Conservation (phyloP, 2,797 vertebrate species). For the Valencia hispanica region DNA sequence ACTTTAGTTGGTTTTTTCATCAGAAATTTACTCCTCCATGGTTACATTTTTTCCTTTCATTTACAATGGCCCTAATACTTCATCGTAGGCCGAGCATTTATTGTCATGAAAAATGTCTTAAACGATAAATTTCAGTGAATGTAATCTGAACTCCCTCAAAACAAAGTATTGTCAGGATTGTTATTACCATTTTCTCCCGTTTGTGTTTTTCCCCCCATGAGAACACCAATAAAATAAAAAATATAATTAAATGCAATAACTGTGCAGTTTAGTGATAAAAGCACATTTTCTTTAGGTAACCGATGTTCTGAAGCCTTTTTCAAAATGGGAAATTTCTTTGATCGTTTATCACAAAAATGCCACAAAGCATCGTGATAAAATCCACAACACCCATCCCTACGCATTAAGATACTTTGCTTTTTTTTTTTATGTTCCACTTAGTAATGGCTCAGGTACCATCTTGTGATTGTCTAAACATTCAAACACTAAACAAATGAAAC, state of each 20-base stretch:
- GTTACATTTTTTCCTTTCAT: too few relatives aligned
- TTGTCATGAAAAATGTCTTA: not conserved
- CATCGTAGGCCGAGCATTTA: too few relatives aligned
- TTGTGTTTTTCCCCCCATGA: not conserved
- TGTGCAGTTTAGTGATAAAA: not conserved
- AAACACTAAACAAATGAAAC: not conserved
- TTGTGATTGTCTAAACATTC: slow-evolving; percentile 51
- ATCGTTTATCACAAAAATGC: not conserved
- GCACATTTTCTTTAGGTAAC: not conserved
- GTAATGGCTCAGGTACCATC: not conserved
- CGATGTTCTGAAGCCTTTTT: too few relatives aligned
- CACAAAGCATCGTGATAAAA: not conserved
- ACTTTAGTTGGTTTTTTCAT: too few relatives aligned
- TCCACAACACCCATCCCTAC: not conserved
- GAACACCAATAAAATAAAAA: not conserved
- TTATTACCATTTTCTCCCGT: not conserved
- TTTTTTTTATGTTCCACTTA: not conserved
- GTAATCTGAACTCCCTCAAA: slow-evolving; percentile 5
- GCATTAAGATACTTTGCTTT: not conserved
- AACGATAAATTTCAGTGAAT: not conserved
- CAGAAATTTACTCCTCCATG: too few relatives aligned
- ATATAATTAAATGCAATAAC: not conserved
- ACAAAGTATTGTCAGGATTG: not conserved
- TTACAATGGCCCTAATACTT: too few relatives aligned
- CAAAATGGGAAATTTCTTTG: not conserved